Base-by-base conservation (phyloP, 2,888 invertebrate species). In the Polylopha cassiicola region DNA sequence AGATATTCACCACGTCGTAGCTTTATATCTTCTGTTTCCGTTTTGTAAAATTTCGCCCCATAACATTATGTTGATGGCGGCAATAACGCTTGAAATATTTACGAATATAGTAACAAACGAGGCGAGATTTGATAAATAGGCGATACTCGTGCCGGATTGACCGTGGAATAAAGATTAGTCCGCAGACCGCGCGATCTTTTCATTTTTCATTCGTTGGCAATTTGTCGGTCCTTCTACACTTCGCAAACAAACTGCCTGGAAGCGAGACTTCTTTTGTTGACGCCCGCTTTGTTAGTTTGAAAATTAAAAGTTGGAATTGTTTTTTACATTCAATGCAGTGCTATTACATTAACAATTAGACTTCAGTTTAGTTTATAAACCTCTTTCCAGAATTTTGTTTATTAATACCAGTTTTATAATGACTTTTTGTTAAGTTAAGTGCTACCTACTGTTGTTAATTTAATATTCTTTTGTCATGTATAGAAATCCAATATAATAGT, bases 11-110 rank as follows among this genome's bases (percentile, higher is more conserved):
- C 78, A 77, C 81, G 78, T 75, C 65, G 63, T 52, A 55, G 72
- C 69, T 66, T 73, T 81, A 76, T 77, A 77, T 84, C 75, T 79
- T 68, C 67, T 74, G 74, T 79, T 79, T 82, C 81, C 84, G 82
- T 80, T 79, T 75, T 82, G 73, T 72, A 79, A 79, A 79, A 81
- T 75, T 79, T 74, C 73, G 48, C 81, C 80, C 82, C 76, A 81
- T 81, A 84, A 77, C 81, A 84, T 84, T 84, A 82, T 85, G 80
- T 80, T 85, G 82, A 85, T 82, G 69, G 76, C 53, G 62, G 84
- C 80, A 79, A 81, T 84, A 85, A 81, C 74, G 74, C 55, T 73
- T 84, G 84, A 79, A 85, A 85, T 84, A 85, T 85, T 85, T 81
- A 82, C 81, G 80, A 75, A 82, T 80, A 80, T 77, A 68, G 74